phyloP scores from a whole-genome alignment of 2,888 invertebrate species.

The Oxyscelio sp. region DNA sequence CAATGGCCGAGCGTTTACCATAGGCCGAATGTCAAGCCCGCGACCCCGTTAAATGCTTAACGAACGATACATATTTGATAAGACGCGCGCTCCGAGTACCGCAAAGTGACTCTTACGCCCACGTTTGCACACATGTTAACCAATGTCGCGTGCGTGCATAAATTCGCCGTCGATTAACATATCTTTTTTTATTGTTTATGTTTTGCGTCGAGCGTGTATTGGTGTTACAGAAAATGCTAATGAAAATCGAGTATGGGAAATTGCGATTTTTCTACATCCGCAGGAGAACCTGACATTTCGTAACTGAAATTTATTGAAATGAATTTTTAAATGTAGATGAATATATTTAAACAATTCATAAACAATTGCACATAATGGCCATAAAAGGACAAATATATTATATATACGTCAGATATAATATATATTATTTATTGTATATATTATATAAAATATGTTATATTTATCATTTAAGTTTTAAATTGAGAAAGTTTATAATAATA shows the following conservation, averaged over 20 bases:
- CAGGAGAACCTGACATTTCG: neutral
- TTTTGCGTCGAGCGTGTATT: conserved; percentile 27
- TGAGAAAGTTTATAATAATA: no score
- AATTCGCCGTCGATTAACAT: conserved; percentile 67
- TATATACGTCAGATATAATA: no score
- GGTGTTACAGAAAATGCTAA: neutral
- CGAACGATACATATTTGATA: conserved; percentile 75
- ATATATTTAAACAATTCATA: no score
- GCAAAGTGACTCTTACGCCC: conserved; percentile 72
- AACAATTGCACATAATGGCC: no score
- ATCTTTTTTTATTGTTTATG: conserved; percentile 53
- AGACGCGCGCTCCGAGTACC: conserved; percentile 68
- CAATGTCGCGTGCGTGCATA: conserved; percentile 64
- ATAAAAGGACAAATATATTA: no score
- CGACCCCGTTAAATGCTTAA: conserved; percentile 71
- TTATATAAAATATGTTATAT: no score
- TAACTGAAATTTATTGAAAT: no score
- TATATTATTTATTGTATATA: no score
- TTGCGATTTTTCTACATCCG: neutral
- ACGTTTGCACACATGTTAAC: conserved; percentile 60
- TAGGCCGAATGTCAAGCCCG: conserved; percentile 65
- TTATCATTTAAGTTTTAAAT: no score
- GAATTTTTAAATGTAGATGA: no score
- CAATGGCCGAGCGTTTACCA: conserved; percentile 67
- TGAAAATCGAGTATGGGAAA: conserved; percentile 15